Base-by-base conservation (phyloP, 2,888 invertebrate species). In the Schrankia costaestrigalis region DNA sequence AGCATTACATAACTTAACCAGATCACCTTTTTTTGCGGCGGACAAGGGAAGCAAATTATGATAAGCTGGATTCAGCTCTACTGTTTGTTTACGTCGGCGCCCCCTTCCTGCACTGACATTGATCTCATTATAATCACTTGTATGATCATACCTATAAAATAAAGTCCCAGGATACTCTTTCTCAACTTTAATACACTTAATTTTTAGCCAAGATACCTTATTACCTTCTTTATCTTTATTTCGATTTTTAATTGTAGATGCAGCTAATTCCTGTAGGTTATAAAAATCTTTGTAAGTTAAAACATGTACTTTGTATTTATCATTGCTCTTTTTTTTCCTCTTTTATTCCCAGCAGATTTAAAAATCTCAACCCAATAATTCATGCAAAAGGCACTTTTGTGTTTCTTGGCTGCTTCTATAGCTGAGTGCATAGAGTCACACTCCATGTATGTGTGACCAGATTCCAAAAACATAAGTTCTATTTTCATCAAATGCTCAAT, bases 201-300 rank as follows among this genome's bases (percentile, higher is more conserved):
- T 40, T 23, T 40, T 40, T 14, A 35, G 17, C 40, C 40, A 35
- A 12, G 26, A 26, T 12, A 40, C 18, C 12, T 11, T 40, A 29
- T 40, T 29, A 11, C 40, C 35, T 11, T 40, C 15, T 40, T 30
- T 26, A 11, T 40, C 35, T 31, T 31, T 40, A 25, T 35, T 33
- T 33, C 26, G n/a, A 26, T 39, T 39, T 25, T 39, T 33, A 8
- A 38, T 32, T 10, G 28, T 18, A 32, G 32, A 23, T 13, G 38
- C 8, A 11, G 28, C 27, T 24, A 38, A 32, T 11, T 9, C 14
- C 28, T 39, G 39, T 29, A 37, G n/a, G n/a, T n/a, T n/a, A n/a
- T n/a, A n/a, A n/a, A n/a, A n/a, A n/a, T n/a, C n/a, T n/a, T n/a
- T n/a, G n/a, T n/a, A n/a, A n/a, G n/a, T n/a, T n/a, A n/a, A n/a